A percentile compares a stretch with the other conserved stretches of the same genome.
Evolutionary conservation across 2,113 vertebrate species (phyloP).

Genomic region (Helogale parvula): DNA sequence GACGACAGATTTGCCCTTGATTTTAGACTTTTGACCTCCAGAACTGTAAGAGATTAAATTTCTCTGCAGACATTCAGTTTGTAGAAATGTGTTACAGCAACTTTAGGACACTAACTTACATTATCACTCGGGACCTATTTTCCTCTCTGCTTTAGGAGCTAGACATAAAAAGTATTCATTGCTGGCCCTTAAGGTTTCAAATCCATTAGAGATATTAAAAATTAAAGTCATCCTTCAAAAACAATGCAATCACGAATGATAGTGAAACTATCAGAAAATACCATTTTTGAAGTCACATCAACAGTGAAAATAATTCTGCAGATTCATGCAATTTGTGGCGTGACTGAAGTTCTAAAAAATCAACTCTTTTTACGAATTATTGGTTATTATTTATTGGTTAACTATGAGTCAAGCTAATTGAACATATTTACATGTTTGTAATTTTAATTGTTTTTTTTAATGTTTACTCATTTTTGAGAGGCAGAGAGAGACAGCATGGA

Average conservation of each 20-base stretch:
- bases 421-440: background rate
- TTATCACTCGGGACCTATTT: background rate
- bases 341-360: background rate
- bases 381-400: background rate
- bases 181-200: background rate
- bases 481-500: too few species aligned
- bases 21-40: background rate
- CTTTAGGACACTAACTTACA: background rate
- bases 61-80: background rate
- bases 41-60: background rate
- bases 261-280: background rate
- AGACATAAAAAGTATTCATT: background rate
- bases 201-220: background rate
- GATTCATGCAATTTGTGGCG: background rate
- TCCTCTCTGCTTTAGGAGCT: background rate
- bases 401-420: background rate
- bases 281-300: background rate
- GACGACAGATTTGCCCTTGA: background rate
- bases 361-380: background rate
- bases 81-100: background rate
- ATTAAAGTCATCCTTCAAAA: conserved; percentile 6
- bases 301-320: background rate
- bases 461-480: too few species aligned
- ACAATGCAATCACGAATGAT: background rate
- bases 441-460: too few species aligned